Base-by-base conservation (phyloP, 2,797 vertebrate species). In the Poecilia picta region DNA sequence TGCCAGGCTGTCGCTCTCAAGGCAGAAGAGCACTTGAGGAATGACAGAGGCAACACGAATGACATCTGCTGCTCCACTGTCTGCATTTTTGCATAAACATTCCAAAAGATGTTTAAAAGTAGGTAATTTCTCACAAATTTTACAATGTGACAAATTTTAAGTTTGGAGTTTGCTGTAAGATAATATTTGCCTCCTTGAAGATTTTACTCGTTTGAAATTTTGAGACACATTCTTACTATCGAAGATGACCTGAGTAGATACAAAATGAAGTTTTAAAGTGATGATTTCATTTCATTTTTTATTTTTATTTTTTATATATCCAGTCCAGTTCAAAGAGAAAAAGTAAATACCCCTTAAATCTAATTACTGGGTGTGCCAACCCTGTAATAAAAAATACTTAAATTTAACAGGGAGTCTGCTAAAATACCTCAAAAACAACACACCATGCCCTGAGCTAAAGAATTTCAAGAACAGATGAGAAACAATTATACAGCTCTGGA, bases 11-110 rank as follows among this genome's bases (percentile, higher is more conserved):
- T 94, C 91, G 68, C 90, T 93, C 62, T 76, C 46, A 66, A 92
- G 87, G 89, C 91, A 91, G 90, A 93, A 88, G 90, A 89, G 87
- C 92, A 91, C 92, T 94, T 89, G 85, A 92, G 87, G 90, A 93
- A 92, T 91, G 92, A 92, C 92, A 83, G 89, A 89, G 83, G 81
- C 85, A 53, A 89, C 85, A 91, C 85, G 89, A 89, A 87, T 88
- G 91, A 92, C 90, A 88, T 90, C 87, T 85, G 82, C 81, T 0
- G 75, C 84, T 86, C 74, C 76, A 62, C 25, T 72, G 74, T 79
- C 76, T 75, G 75, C 83, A 78, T 33, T 87, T 88, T 47, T 55
- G 20, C 11, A 55, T 59, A 6, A 43, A 25, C 23, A 13, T 43
- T n/a, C n/a, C n/a, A n/a, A n/a, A n/a, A n/a, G n/a, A n/a, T n/a